Base-by-base conservation (phyloP, 2,797 vertebrate genomes). In the Semaprochilodus insignis region DNA sequence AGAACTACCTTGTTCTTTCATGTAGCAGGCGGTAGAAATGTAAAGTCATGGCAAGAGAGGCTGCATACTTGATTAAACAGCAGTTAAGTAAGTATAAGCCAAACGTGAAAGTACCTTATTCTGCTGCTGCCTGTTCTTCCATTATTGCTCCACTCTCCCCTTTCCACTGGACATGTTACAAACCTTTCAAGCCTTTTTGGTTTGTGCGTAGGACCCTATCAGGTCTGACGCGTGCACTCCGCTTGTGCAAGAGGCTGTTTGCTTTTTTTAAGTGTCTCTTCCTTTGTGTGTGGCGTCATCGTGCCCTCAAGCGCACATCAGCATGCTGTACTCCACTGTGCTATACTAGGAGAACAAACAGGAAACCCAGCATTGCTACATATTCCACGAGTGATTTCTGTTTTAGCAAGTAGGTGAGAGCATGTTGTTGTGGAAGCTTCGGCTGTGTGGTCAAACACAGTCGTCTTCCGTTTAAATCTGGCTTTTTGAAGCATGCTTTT, bases 231-330 rank as follows among this genome's bases (percentile, higher is more conserved):
- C 40, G 77, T 65, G 74, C 5, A 67, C 48, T 71, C 23, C 4
- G n/a, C n/a, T 83, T 85, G 60, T 27, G 40, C 48, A 85, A 85
- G 72, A 79, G 8, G 3, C 15, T 5, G 48, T 19, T 40, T 31
- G 40, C 76, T 80, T 83, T n/a, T 76, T 77, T 54, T 23, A 80
- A 76, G 82, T 25, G 57, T 73, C 67, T 80, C 77, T 85, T 83
- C 74, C 81, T 83, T 60, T 77, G n/a, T 1, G 52, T 31, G 27
- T 82, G 70, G 75, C 72, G 66, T 82, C 55, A 77, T 40, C 5
- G n/a, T 70, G 40, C 3, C 21, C 40, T 70, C 40, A 48, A 13
- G 40, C 40, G 11, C 15, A 69, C 36, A 60, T 78, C 59, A 66
- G 48, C 5, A 55, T 52, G 81, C 66, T 76, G 19, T 23, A 23